A percentile compares a stretch with the other conserved stretches of the same genome.
Evolutionary conservation across 1,140 invertebrate species (phyloP).

Genomic region (Steinernema khuongi): DNA sequence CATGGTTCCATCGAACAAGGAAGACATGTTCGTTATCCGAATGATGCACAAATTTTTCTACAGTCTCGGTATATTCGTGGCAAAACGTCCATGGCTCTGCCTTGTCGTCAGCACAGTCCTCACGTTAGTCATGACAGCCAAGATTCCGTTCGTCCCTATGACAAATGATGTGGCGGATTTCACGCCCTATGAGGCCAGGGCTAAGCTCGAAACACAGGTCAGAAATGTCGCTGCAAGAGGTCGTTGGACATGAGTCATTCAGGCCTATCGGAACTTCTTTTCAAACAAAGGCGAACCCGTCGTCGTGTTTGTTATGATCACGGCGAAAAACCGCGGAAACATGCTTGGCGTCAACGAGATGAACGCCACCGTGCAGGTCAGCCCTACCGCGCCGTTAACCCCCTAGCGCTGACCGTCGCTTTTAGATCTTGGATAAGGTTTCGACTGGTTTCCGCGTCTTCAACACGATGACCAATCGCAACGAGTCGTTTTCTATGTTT

Average conservation of each 20-base stretch:
- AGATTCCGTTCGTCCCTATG: slow-evolving; percentile 43
- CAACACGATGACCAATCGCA: slow-evolving; percentile 31
- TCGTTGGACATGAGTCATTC: slow-evolving; percentile 26
- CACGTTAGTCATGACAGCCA: slow-evolving; percentile 20
- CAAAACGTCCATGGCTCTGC: slow-evolving; percentile 29
- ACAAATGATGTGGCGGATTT: slow-evolving; percentile 56
- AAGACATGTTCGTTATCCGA: slow-evolving; percentile 22
- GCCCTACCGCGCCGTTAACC: not conserved
- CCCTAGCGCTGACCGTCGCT: not conserved
- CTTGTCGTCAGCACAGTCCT: slow-evolving; percentile 25
- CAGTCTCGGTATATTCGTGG: slow-evolving; percentile 14
- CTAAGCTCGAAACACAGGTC: slow-evolving; percentile 46
- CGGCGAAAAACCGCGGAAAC: slow-evolving; percentile 48
- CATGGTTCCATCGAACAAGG: not conserved
- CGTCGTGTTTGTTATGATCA: slow-evolving; percentile 51
- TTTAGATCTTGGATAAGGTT: slow-evolving; percentile 50
- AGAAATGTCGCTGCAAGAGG: not conserved
- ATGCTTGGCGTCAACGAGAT: slow-evolving; percentile 52
- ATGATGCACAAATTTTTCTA: slow-evolving; percentile 21
- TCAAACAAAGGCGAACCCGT: slow-evolving; percentile 53
- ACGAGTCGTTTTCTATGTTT: slow-evolving; percentile 48
- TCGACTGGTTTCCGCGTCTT: slow-evolving; percentile 44
- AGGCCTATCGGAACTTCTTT: slow-evolving; percentile 54
- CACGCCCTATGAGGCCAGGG: slow-evolving; percentile 48
- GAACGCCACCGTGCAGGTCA: slow-evolving; percentile 49